A percentile compares a stretch with the other conserved stretches of the same genome.
These are phyloP conservation scores for Pseudachorutes palmiensis DNA, from an alignment of 1,140 invertebrate genomes.

Conservation along the genomic window DNA sequence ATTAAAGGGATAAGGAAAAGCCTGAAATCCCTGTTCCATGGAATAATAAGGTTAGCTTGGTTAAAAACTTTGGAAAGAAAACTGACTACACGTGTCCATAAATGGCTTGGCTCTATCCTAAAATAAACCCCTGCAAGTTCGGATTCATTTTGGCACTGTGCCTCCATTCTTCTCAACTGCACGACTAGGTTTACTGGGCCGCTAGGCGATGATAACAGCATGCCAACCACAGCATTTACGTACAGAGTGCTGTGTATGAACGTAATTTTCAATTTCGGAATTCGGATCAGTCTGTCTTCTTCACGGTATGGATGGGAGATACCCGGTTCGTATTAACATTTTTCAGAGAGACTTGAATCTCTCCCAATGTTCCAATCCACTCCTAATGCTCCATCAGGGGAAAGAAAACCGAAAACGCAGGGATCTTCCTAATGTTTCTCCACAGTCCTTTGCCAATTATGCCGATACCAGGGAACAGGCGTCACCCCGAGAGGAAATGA, in stretches of 20 bases:
- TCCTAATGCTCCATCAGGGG: neutral
- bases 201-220: neutral
- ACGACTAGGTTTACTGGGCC: neutral
- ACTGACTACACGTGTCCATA: conserved; percentile 12
- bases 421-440: too few relatives aligned
- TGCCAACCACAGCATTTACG: neutral
- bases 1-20: too few relatives aligned
- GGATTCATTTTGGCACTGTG: conserved; percentile 11
- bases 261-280: conserved; percentile 9
- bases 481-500: too few relatives aligned
- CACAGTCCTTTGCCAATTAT: too few relatives aligned
- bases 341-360: neutral
- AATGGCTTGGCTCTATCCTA: conserved; percentile 19
- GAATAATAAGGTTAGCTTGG: too few relatives aligned
- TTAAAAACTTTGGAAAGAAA: neutral
- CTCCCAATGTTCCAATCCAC: too few relatives aligned
- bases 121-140: conserved; percentile 22
- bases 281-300: conserved; percentile 4
- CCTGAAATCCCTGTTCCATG: too few relatives aligned
- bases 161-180: conserved; percentile 12
- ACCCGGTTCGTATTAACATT: neutral
- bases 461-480: too few relatives aligned
- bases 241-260: too few relatives aligned
- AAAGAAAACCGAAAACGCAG: neutral
- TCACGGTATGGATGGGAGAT: neutral